These are phyloP conservation scores for Tapirus terrestris DNA, from an alignment of 2,113 vertebrate species.

Conservation along the genomic window DNA sequence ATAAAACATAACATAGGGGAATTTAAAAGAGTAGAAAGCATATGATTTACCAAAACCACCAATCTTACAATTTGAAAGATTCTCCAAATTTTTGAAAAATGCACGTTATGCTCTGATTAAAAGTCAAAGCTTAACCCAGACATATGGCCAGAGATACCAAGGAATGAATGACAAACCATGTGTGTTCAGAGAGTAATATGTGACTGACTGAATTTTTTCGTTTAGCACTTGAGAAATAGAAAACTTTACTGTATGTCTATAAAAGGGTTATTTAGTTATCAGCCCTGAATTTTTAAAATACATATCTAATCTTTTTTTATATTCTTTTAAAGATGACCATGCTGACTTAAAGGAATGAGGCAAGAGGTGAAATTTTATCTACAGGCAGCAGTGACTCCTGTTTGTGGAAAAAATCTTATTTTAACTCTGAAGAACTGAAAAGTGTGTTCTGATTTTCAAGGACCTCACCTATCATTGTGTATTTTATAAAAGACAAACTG, in stretches of 20 bases:
- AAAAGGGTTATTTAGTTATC: background rate
- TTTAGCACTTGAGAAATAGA: background rate
- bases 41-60: background rate
- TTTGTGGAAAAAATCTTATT: background rate
- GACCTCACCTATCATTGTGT: background rate
- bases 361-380: background rate
- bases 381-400: background rate
- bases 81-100: background rate
- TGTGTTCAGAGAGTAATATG: background rate
- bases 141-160: accelerated
- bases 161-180: no score
- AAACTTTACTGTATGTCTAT: background rate
- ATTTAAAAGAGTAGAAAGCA: background rate
- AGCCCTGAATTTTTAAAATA: background rate
- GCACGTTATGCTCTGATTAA: background rate
- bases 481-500: background rate
- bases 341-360: background rate
- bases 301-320: background rate
- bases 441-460: background rate
- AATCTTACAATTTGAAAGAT: background rate
- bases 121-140: background rate
- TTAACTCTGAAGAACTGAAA: background rate
- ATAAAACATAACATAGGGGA: background rate
- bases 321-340: background rate
- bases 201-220: background rate